phyloP scores from a whole-genome alignment of 2,113 vertebrate species.

The Chaetodon trifascialis region DNA sequence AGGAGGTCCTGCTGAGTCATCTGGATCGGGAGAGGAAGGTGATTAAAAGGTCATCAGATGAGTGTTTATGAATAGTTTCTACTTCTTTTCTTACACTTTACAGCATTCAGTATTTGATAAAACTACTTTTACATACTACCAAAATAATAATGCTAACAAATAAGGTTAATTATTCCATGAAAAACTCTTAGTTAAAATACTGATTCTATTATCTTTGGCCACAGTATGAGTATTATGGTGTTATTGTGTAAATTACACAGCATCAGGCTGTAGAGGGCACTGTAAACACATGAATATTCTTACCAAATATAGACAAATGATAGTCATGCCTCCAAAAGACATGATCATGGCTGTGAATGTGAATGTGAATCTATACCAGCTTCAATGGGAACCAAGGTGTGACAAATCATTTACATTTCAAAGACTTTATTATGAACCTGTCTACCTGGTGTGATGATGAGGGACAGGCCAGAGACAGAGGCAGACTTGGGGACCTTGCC shows the following conservation, averaged over 20 bases:
- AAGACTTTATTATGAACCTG: background rate
- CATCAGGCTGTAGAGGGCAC: constrained; percentile 62
- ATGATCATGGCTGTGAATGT: background rate
- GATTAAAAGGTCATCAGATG: background rate
- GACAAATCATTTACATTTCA: background rate
- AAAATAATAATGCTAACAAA: background rate
- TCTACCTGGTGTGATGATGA: constrained; percentile 92
- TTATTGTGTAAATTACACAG: constrained; percentile 1
- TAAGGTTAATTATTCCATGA: background rate
- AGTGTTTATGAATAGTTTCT: background rate
- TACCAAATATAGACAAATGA: background rate
- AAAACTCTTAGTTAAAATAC: background rate
- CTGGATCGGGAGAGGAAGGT: constrained; percentile 71
- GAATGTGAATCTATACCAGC: background rate
- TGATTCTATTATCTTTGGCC: background rate
- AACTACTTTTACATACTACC: background rate
- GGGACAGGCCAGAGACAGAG: constrained; percentile 91
- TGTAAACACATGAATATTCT: constrained; percentile 53
- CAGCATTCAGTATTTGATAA: background rate
- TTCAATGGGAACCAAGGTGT: background rate
- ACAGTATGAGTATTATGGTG: background rate
- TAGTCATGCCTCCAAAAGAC: background rate
- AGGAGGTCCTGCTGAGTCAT: constrained; percentile 86
- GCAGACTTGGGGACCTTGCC: constrained; percentile 92
- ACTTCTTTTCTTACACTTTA: background rate